Evolutionary conservation across 2,113 vertebrate genomes (phyloP).

Genomic region (Loxodonta africana): DNA sequence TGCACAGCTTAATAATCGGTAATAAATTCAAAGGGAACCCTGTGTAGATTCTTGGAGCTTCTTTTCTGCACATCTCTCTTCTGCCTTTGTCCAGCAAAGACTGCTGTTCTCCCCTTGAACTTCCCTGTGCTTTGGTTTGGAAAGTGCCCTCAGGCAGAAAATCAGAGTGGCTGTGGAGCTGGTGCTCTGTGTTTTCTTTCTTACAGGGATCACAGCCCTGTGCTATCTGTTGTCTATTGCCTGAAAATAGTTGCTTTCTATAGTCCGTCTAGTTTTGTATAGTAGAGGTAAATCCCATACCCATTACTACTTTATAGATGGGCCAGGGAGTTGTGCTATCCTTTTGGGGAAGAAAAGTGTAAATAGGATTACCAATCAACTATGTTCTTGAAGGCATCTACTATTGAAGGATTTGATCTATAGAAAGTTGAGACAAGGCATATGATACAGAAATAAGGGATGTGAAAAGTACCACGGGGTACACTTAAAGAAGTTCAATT

Average conservation of each 20-base stretch:
- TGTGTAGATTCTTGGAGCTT: neutral
- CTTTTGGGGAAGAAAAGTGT: neutral
- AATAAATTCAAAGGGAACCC: neutral
- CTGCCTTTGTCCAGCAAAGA: neutral
- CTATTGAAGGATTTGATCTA: constrained; percentile 51
- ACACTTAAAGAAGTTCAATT: neutral
- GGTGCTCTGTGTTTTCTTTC: neutral
- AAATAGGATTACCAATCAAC: neutral
- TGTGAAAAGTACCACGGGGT: neutral
- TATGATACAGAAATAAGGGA: constrained; percentile 9
- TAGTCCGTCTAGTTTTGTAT: neutral
- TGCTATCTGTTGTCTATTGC: neutral
- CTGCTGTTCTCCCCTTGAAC: neutral
- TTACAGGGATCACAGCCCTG: neutral
- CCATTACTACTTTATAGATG: neutral
- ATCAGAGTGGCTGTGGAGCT: neutral
- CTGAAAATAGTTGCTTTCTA: constrained; percentile 14
- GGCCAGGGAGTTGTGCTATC: neutral
- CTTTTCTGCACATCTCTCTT: neutral
- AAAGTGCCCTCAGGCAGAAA: neutral
- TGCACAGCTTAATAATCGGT: neutral
- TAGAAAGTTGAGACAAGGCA: constrained; percentile 10
- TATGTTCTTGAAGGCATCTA: constrained; percentile 26
- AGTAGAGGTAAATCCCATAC: neutral
- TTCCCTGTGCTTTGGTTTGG: neutral